Evolutionary conservation across 2,113 vertebrate species (phyloP), one percentile per base, ranked within the genome.

Genomic region (Anarhynchus alexandrinus): DNA sequence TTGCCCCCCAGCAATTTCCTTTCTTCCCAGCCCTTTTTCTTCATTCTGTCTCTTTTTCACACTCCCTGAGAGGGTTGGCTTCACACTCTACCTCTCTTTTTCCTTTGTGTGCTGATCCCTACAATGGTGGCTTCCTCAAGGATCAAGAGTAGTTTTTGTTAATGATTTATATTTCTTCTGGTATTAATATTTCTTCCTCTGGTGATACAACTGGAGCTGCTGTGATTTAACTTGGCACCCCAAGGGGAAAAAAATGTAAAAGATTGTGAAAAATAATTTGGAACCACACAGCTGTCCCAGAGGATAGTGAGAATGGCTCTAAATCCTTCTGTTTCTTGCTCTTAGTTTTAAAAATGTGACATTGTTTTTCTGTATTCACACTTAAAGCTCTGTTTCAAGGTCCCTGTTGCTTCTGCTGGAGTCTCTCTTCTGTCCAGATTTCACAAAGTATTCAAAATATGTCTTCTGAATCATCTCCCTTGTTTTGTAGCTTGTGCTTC

Each of bases 1-100:
- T 64, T 96, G 67, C 67, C 45, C 18, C 42, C 25, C 38, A 88
- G 81, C 89, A 90, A 94, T 87, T 97, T 97, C 94, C 94, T 97
- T 85, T 94, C 71, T 82, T 93, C 66, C 30, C 52, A 89, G 76
- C 82, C n/a, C 58, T 82, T 95, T 94, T 69, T 80, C 45, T 87
- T 72, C 25, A 34, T 89, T 86, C 47, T 43, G 11, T 52, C 36
- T 84, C 47, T 66, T 88, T 80, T 54, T 73, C 42, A 78, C 18
- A n/a, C 66, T 93, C 76, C 70, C 49, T 73, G 25, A 73, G 84
- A 88, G 26, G 14, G 1, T 34, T 91, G 62, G 20, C 38, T 93
- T 85, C 54, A 66, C 32, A 8, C 36, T 86, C 36, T 72, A 22
- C 29, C 25, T 84, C 54, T 88, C 54, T 47, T 89, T 87, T 55